Percentiles rank a stretch among this genome's conserved stretches.
These are phyloP conservation scores for Chelidonichthys spinosus DNA, from an alignment of 2,797 vertebrate genomes.

Conservation along the genomic window DNA sequence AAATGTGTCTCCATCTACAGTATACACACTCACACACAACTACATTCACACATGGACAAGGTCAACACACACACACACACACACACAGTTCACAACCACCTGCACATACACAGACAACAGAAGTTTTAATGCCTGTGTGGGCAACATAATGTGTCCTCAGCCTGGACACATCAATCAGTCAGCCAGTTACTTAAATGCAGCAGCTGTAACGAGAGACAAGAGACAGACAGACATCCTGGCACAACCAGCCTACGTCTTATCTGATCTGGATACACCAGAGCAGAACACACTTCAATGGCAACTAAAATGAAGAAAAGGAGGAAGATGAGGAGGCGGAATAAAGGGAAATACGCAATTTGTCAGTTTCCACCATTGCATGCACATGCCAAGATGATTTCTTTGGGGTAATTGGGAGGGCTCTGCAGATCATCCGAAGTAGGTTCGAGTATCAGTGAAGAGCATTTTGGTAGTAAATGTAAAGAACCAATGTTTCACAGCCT, in stretches of 20 bases:
- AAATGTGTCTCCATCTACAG: conserved; percentile 18
- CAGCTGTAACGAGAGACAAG: conserved; percentile 23
- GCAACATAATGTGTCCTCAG: conserved; percentile 24
- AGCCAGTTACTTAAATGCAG: conserved; percentile 14
- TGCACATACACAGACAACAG: conserved; percentile 9
- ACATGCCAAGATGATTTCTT: conserved; percentile 3
- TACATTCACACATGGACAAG: conserved; percentile 23
- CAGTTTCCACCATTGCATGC: neutral
- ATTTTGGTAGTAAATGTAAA: neutral
- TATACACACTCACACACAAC: conserved; percentile 18
- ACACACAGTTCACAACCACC: conserved; percentile 4
- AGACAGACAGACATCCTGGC: conserved; percentile 21
- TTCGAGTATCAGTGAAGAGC: neutral
- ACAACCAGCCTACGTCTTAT: neutral
- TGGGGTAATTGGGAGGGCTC: conserved; percentile 1
- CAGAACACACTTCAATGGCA: neutral
- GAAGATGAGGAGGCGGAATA: neutral
- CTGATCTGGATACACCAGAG: conserved; percentile 1
- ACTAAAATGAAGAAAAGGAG: neutral
- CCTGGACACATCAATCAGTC: conserved; percentile 26
- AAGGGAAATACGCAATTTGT: conserved; percentile 1
- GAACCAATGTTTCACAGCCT: no score
- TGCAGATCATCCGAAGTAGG: conserved; percentile 6
- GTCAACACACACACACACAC: conserved; percentile 28
- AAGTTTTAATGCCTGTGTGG: conserved; percentile 20